Evolutionary conservation across 2,888 invertebrate species (phyloP).

Genomic region (Hipparchia semele): DNA sequence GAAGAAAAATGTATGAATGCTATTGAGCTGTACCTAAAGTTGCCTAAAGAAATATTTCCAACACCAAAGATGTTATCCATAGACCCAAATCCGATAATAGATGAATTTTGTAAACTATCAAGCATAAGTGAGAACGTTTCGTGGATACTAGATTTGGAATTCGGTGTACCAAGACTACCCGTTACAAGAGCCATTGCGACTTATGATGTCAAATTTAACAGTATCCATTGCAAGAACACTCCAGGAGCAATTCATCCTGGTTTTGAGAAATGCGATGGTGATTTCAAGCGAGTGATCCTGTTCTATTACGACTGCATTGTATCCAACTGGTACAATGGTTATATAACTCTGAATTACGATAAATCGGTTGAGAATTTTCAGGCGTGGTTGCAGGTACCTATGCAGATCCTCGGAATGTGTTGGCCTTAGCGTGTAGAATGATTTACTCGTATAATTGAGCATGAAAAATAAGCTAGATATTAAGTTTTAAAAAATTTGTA

Average conservation of each 20-base stretch:
- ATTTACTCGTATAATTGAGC: slow-evolving; percentile 24
- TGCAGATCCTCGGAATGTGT: slow-evolving; percentile 65
- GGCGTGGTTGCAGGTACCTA: slow-evolving; percentile 59
- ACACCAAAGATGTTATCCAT: slow-evolving; percentile 52
- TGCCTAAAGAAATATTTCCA: slow-evolving; percentile 62
- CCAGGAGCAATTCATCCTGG: slow-evolving; percentile 64
- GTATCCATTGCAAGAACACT: slow-evolving; percentile 60
- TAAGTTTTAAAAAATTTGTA: slow-evolving; percentile 5
- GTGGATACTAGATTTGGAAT: slow-evolving; percentile 68
- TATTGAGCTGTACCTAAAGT: slow-evolving; percentile 52
- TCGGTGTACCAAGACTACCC: slow-evolving; percentile 56
- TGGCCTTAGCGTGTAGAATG: slow-evolving; percentile 55
- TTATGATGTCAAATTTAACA: slow-evolving; percentile 61
- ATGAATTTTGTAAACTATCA: slow-evolving; percentile 58
- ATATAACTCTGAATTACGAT: slow-evolving; percentile 52
- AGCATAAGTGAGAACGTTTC: slow-evolving; percentile 49
- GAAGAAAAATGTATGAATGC: slow-evolving; percentile 44
- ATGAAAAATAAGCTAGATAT: slow-evolving; percentile 25
- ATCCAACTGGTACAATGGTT: slow-evolving; percentile 64
- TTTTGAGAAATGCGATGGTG: slow-evolving; percentile 58
- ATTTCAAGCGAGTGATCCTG: slow-evolving; percentile 56
- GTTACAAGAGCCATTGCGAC: slow-evolving; percentile 56
- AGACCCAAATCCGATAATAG: slow-evolving; percentile 65
- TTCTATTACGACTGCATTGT: slow-evolving; percentile 65
- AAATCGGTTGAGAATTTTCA: slow-evolving; percentile 66